These are phyloP conservation scores for Holocentrus rufus DNA, from an alignment of 2,797 vertebrate genomes.

Conservation along the genomic window DNA sequence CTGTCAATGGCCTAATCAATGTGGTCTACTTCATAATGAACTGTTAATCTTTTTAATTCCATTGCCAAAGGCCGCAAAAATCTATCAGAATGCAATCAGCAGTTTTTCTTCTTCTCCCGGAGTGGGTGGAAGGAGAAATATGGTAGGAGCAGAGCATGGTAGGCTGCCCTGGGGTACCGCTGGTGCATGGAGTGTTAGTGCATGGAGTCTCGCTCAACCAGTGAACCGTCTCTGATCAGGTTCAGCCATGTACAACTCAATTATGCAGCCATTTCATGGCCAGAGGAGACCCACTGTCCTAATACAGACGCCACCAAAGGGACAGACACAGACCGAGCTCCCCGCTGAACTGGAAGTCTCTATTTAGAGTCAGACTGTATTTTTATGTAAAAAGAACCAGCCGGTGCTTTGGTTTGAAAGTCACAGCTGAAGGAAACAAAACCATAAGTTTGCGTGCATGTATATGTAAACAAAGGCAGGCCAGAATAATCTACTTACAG, in stretches of 20 bases:
- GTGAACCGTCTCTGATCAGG: conserved; percentile 84
- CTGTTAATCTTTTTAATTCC: conserved; percentile 87
- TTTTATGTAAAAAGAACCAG: conserved; percentile 24
- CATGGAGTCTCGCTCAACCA: conserved; percentile 78
- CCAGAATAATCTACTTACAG: conserved; percentile 65
- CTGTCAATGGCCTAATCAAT: conserved; percentile 82
- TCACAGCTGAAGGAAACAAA: conserved; percentile 18
- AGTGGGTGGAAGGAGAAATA: conserved; percentile 67
- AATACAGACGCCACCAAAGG: conserved; percentile 71
- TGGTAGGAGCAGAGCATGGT: conserved; percentile 60
- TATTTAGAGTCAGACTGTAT: conserved; percentile 38
- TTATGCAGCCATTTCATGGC: conserved; percentile 83
- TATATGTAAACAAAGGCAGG: conserved; percentile 31
- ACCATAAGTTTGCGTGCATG: neutral
- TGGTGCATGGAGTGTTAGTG: conserved; percentile 75
- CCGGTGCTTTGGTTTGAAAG: conserved; percentile 14
- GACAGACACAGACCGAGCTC: conserved; percentile 56
- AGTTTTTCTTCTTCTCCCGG: conserved; percentile 65
- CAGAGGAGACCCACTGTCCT: conserved; percentile 79
- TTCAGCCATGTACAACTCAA: conserved; percentile 85
- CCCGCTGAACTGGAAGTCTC: conserved; percentile 40
- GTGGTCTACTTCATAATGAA: conserved; percentile 83
- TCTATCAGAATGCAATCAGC: conserved; percentile 86
- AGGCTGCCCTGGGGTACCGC: conserved; percentile 73
- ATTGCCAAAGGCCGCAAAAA: conserved; percentile 81